phyloP scores from a whole-genome alignment of 2,797 vertebrate genomes.

The Lepilemur septentrionalis region DNA sequence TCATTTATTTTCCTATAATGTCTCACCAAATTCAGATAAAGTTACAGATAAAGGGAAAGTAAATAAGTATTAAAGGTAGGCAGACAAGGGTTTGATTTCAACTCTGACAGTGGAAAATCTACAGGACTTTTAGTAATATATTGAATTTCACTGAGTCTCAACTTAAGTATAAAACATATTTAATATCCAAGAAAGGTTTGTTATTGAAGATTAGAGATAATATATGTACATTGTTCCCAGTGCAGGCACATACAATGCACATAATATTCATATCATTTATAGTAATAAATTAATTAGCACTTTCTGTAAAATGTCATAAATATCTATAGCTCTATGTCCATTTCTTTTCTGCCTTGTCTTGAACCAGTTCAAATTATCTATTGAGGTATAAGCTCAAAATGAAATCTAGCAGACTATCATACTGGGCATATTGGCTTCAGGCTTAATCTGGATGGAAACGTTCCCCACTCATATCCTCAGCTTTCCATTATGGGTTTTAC shows the following conservation, averaged over 20 bases:
- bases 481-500: constrained; percentile 45
- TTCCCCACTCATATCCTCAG: background rate
- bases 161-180: background rate
- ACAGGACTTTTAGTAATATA: background rate
- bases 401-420: background rate
- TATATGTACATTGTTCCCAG: background rate
- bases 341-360: background rate
- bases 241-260: background rate
- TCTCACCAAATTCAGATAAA: background rate
- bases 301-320: background rate
- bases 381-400: background rate
- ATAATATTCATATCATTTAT: background rate
- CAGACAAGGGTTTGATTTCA: background rate
- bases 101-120: background rate
- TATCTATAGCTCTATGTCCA: background rate
- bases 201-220: background rate
- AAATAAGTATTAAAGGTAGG: background rate
- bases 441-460: background rate
- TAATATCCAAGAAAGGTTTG: background rate
- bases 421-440: background rate
- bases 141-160: background rate
- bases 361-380: background rate
- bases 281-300: background rate
- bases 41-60: background rate
- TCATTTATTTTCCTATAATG: background rate